Evolutionary conservation across 2,113 vertebrate species (phyloP), one percentile per base, ranked within the genome.

Genomic region (Toxostoma redivivum): DNA sequence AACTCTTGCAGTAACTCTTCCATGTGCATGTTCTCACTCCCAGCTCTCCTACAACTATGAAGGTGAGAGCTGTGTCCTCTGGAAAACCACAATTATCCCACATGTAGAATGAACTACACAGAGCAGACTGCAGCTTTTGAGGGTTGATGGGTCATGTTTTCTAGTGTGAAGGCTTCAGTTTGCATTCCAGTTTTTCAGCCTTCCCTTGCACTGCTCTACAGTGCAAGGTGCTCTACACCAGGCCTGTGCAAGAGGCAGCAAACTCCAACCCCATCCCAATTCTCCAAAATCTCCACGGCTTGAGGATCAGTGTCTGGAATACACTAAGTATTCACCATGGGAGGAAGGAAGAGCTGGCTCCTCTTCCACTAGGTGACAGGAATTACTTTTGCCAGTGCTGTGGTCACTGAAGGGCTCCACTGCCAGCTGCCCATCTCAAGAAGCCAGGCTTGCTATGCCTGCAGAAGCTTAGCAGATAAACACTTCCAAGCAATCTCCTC

Each of bases 381-480:
- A 85, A 73, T 48, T 12, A 4, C 60, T 86, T 54, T 58, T 73
- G 47, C 85, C 92, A 83, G 11, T 0, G 25, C 28, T 37, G 56
- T 76, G 85, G 65, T 61, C 47, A 66, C 4, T 42, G 66, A 69
- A 70, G 44, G 61, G 62, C 78, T 77, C 72, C 21, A 1, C 28
- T 83, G 76, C 74, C 89, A 92, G 58, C 67, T 66, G 54, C 74
- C 87, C 58, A 1, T 38, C 86, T 54, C 85, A 58, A 44, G 10
- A 13, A 80, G 85, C 58, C 88, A 44, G 58, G 93, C 74, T 88
- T 8, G 27, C 74, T 50, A 7, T 16, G 85, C 53, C 84, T 61
- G 66, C 71, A 74, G 65, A 66, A 90, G 74, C 90, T 86, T 14
- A 81, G 83, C 3, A 3, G 71, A 71, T 78, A 58, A 96, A 85